Evolutionary conservation across 2,888 invertebrate species (phyloP), one percentile per base, ranked within the genome.

Genomic region (Agonum fuliginosum): DNA sequence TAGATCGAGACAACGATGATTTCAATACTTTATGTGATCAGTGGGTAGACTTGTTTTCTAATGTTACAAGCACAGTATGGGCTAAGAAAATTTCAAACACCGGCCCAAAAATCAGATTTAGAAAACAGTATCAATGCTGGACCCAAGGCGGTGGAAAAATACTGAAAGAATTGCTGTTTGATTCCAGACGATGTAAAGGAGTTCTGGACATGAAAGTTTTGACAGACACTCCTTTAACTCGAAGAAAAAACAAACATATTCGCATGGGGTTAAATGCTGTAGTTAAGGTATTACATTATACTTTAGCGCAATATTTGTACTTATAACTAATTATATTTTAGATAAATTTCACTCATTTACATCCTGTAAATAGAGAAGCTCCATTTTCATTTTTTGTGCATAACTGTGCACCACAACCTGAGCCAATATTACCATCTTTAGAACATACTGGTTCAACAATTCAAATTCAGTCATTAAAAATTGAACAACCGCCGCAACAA

Each of bases 51-150:
- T 80, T 84, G 69, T 87, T 87, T 82, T 87, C 87, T 37, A 83
- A 83, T 78, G 83, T 83, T 77, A 86, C 87, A 48, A 82, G 84
- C 74, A 87, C 87, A 43, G 83, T 86, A 79, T 87, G 87, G 87
- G 86, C 85, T 37, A 86, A 86, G 81, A 87, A 86, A 81, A 85
- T 86, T 79, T 87, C 86, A 58, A 87, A 87, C 80, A 87, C 86
- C 3, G 87, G 87, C 2, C 86, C 86, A 27, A 86, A 86, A 83
- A 86, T 87, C 78, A 83, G 84, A 78, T 87, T 87, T 81, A 80
- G 87, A 76, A 87, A 87, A 81, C 86, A 86, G 79, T 87, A 87
- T 79, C 86, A 87, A 78, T 87, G 87, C 79, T 87, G 87, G 87
- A 86, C 86, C 0, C 84, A 85, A 34, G 83, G 82, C 34, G 84